Percentiles rank a stretch among this genome's conserved stretches.
These are phyloP conservation scores for Catharus minimus DNA, from an alignment of 2,113 vertebrate genomes.

Conservation along the genomic window DNA sequence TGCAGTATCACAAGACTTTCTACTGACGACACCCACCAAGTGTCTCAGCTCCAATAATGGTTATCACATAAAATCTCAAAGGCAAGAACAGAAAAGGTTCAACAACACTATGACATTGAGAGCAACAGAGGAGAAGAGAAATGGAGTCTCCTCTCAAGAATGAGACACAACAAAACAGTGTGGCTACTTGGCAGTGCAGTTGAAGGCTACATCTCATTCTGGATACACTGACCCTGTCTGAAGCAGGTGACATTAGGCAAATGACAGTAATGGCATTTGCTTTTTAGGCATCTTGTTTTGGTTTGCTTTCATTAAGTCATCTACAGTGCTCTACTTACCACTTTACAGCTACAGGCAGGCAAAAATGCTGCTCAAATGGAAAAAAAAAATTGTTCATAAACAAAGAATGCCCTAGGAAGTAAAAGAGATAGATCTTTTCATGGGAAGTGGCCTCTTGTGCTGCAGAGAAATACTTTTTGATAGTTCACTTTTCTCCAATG, in stretches of 20 bases:
- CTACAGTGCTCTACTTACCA: neutral
- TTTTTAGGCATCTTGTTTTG: neutral
- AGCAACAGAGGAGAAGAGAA: fast-evolving
- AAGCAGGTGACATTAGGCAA: neutral
- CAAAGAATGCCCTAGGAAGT: neutral
- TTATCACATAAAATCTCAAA: neutral
- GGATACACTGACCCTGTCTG: neutral
- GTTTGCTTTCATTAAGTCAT: neutral
- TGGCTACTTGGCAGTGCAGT: fast-evolving
- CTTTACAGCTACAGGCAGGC: neutral
- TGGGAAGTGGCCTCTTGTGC: neutral
- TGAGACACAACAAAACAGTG: fast-evolving
- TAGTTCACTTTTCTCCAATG: neutral
- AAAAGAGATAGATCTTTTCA: neutral
- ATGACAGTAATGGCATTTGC: neutral
- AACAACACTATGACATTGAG: fast-evolving
- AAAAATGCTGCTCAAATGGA: neutral
- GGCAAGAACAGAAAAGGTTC: neutral
- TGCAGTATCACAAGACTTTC: neutral
- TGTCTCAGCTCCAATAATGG: neutral
- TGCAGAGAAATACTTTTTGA: neutral
- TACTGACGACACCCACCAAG: neutral
- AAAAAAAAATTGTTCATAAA: neutral
- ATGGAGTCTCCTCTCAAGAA: neutral
- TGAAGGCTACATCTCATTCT: neutral